Evolutionary conservation across 2,797 vertebrate genomes (phyloP).

Genomic region (Notoglanidium macrostoma): DNA sequence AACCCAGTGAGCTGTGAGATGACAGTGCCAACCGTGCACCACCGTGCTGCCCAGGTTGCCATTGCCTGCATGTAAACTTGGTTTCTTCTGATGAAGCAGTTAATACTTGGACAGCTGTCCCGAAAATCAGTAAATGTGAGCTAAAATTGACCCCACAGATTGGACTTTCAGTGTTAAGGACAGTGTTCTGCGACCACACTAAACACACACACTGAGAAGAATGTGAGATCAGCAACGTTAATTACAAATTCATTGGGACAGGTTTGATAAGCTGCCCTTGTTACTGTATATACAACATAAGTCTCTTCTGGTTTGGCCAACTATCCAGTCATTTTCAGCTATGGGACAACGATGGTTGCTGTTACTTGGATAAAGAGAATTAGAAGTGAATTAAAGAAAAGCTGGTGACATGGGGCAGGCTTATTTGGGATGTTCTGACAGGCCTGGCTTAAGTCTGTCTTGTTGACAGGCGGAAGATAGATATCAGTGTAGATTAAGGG

Average conservation of each 20-base stretch:
- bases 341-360: no score
- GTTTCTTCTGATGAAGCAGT: not conserved
- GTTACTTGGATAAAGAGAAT: slow-evolving; percentile 2
- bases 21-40: no score
- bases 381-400: slow-evolving; percentile 30
- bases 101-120: not conserved
- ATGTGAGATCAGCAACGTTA: not conserved
- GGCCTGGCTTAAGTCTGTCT: slow-evolving; percentile 42
- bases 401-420: slow-evolving; percentile 25
- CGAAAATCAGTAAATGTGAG: not conserved
- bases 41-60: no score
- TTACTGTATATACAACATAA: not conserved
- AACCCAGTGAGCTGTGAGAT: no score
- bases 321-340: not conserved
- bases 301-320: not conserved
- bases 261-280: not conserved
- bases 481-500: slow-evolving; percentile 43
- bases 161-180: not conserved
- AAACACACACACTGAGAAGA: not conserved
- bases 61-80: not conserved
- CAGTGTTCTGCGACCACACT: not conserved
- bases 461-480: slow-evolving; percentile 46
- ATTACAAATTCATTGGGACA: not conserved
- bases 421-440: slow-evolving; percentile 49
- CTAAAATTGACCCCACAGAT: not conserved